These are phyloP conservation scores for Papilio protenor DNA, from an alignment of 2,888 invertebrate genomes.

Conservation along the genomic window DNA sequence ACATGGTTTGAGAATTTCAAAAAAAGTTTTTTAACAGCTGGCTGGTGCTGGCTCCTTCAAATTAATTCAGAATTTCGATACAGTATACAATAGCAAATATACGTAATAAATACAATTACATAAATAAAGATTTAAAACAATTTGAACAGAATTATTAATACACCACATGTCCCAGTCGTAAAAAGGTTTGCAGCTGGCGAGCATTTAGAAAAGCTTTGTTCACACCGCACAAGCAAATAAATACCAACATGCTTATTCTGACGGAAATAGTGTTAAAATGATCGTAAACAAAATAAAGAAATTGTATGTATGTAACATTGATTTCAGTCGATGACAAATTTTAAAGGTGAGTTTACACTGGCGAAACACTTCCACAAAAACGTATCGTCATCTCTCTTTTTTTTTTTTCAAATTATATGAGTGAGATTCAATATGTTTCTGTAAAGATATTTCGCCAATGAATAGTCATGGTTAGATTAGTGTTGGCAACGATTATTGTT, in stretches of 20 bases:
- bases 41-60: neutral
- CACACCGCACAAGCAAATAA: constrained; percentile 27
- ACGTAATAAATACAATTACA: neutral
- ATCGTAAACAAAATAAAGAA: constrained; percentile 40
- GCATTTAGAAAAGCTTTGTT: constrained; percentile 20
- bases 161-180: constrained; percentile 23
- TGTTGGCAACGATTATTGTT: constrained; percentile 40
- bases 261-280: constrained; percentile 62
- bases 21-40: neutral
- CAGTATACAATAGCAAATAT: neutral
- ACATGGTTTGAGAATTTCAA: neutral
- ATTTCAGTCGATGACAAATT: constrained; percentile 56
- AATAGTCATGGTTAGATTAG: constrained; percentile 46
- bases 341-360: neutral
- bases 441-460: constrained; percentile 37
- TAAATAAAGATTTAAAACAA: neutral
- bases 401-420: neutral
- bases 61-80: neutral
- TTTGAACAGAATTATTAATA: neutral
- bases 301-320: constrained; percentile 52
- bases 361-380: neutral
- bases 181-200: constrained; percentile 14
- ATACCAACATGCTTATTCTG: constrained; percentile 47
- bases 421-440: neutral
- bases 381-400: neutral